Evolutionary conservation across 2,888 invertebrate species (phyloP).

Genomic region (Drosophila phalerata): DNA sequence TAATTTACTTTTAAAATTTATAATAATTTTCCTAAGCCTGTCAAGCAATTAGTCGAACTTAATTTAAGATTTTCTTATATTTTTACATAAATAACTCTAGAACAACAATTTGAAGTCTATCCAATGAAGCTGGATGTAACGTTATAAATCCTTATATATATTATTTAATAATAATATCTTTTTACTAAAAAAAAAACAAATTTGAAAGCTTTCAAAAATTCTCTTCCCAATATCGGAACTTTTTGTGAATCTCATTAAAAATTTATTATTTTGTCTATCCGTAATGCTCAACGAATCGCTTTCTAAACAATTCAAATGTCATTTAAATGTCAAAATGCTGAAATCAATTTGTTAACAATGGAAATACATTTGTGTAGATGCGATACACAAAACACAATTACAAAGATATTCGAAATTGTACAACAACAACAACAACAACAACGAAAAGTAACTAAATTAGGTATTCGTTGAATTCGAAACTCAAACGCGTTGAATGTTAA

Average conservation of each 20-base stretch:
- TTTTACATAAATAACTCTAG: too few relatives aligned
- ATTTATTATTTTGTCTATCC: not conserved
- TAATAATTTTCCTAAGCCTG: too few relatives aligned
- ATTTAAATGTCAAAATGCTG: conserved; percentile 74
- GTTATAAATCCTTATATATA: too few relatives aligned
- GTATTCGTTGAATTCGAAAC: conserved; percentile 39
- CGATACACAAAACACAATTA: conserved; percentile 27
- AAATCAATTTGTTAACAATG: conserved; percentile 69
- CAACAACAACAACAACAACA: conserved; percentile 1
- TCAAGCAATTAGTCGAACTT: too few relatives aligned
- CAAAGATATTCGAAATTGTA: conserved; percentile 7
- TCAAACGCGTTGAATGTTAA: conserved; percentile 62
- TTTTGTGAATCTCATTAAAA: not conserved
- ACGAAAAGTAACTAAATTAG: conserved; percentile 38
- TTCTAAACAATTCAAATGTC: conserved; percentile 68
- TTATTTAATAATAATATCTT: too few relatives aligned
- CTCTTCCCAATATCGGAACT: not conserved
- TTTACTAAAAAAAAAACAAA: too few relatives aligned
- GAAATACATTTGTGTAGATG: conserved; percentile 61
- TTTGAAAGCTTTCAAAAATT: too few relatives aligned
- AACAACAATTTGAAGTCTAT: too few relatives aligned
- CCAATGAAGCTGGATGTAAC: too few relatives aligned
- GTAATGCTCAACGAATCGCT: conserved; percentile 26
- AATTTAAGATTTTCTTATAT: too few relatives aligned
- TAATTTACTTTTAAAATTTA: too few relatives aligned